Percentiles rank a stretch among this genome's conserved stretches.
Evolutionary conservation across 1,140 invertebrate genomes (phyloP).

Genomic region (Hirudo medicinalis): DNA sequence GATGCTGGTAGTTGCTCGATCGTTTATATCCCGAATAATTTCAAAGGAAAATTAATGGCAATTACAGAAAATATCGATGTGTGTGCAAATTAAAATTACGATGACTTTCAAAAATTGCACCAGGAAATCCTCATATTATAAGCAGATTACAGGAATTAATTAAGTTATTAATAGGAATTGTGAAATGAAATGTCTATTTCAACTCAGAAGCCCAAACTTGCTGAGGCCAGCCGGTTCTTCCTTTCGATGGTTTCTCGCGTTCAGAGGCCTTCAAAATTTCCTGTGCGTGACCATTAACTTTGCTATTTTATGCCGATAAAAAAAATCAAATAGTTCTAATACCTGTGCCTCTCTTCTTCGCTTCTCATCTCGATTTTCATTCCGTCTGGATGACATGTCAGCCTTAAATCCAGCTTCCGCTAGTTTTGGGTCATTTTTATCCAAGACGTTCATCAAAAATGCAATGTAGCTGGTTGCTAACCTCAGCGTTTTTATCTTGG

Average conservation of each 20-base stretch:
- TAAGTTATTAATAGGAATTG: too few relatives aligned
- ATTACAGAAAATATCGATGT: too few relatives aligned
- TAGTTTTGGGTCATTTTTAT: slow-evolving; percentile 42
- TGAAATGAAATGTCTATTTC: slow-evolving; percentile 40
- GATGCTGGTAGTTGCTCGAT: too few relatives aligned
- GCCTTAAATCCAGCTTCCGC: slow-evolving; percentile 44
- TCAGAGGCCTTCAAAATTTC: slow-evolving; percentile 20
- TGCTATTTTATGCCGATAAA: too few relatives aligned
- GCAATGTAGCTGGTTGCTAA: slow-evolving; percentile 46
- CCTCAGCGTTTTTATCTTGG: slow-evolving; percentile 47
- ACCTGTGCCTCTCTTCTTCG: slow-evolving; percentile 30
- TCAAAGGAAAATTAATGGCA: too few relatives aligned
- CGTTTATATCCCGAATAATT: too few relatives aligned
- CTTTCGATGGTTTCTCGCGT: slow-evolving; percentile 17
- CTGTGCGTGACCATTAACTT: slow-evolving; percentile 6
- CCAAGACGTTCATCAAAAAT: slow-evolving; percentile 44
- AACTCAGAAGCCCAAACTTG: slow-evolving; percentile 81
- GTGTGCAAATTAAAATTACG: too few relatives aligned
- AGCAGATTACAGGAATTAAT: too few relatives aligned
- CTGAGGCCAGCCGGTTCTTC: slow-evolving; percentile 52
- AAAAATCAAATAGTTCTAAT: neutral
- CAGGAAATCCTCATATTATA: too few relatives aligned
- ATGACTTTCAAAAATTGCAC: too few relatives aligned
- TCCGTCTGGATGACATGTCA: slow-evolving; percentile 39
- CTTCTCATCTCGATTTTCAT: slow-evolving; percentile 35